Base-by-base conservation (phyloP, 2,888 invertebrate species). In the Dasysyrphus tricinctus region DNA sequence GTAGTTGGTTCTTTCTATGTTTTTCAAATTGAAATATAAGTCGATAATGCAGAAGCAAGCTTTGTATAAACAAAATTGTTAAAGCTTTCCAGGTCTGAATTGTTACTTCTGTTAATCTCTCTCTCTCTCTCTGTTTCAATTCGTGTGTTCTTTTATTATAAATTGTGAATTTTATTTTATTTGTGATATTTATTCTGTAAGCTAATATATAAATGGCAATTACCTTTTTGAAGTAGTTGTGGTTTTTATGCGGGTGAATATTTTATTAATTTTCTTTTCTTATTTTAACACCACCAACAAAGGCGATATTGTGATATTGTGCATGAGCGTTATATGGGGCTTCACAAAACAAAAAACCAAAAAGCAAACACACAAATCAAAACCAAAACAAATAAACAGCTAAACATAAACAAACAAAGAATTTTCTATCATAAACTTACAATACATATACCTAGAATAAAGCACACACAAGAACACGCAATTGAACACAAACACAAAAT, bases 201-300 rank as follows among this genome's bases (percentile, higher is more conserved):
- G 54, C 85, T 81, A n/a, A n/a, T 77, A 56, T 34, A 56, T 69
- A 6, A 32, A 76, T 69, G 81, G 73, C 69, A 81, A 82, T 86
- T 86, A 86, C 86, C 86, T 86, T 86, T 54, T 67, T 63, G 57
- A 24, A 78, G 86, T 79, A 74, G 69, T 69, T 16, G 73, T 59
- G 57, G 65, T 47, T 39, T 73, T 69, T 69, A 69, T 81, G 77
- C 77, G 69, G 47, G 76, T 81, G 70, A 81, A 69, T 75, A 49
- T 39, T 51, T 42, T 54, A 49, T 24, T 54, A 24, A 16, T 49
- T 49, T 65, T 37, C 16, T 54, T 54, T 59, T 57, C 63, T 83
- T 75, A 34, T 29, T 44, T 24, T 29, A 29, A 9, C 12, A 47
- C 5, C 42, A 49, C 16, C 69, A 56, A 32, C 70, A 77, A 47